A percentile compares a stretch with the other conserved stretches of the same genome.
These are phyloP conservation scores for Cirrhinus molitorella DNA, from an alignment of 2,797 vertebrate species.

Conservation along the genomic window DNA sequence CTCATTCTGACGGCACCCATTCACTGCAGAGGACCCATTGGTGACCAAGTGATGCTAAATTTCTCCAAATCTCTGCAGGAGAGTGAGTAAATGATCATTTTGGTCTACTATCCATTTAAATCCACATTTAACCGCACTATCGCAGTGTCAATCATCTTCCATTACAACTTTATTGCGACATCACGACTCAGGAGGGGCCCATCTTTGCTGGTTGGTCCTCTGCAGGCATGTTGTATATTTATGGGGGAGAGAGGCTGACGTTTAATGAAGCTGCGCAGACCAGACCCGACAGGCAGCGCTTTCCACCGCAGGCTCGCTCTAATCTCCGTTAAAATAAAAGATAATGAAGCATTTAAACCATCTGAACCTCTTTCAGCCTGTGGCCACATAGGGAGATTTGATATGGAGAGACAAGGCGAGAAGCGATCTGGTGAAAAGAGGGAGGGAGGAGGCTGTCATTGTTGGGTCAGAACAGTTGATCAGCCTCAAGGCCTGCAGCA, in stretches of 20 bases:
- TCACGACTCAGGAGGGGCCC: conserved; percentile 7
- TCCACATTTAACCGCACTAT: conserved; percentile 10
- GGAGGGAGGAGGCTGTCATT: conserved; percentile 62
- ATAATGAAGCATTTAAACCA: conserved; percentile 79
- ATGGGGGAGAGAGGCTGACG: conserved; percentile 10
- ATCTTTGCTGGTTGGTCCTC: conserved; percentile 38
- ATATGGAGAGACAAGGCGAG: conserved; percentile 68
- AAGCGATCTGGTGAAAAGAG: conserved; percentile 72
- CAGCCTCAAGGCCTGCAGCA: conserved; percentile 62
- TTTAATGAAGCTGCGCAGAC: conserved; percentile 42
- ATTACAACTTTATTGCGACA: conserved; percentile 24
- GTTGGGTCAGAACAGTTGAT: conserved; percentile 67
- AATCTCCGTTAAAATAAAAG: conserved; percentile 79
- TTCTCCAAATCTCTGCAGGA: no score
- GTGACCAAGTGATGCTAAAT: background rate
- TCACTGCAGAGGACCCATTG: background rate
- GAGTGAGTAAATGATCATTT: background rate
- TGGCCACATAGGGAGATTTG: conserved; percentile 62
- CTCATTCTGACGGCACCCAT: background rate
- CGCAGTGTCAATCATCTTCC: conserved; percentile 20
- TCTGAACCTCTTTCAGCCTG: conserved; percentile 61
- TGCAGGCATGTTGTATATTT: conserved; percentile 50
- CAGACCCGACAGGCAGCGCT: conserved; percentile 55
- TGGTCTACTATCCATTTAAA: background rate
- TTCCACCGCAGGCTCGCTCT: conserved; percentile 66